These are phyloP conservation scores for Ostrea edulis DNA, from an alignment of 1,140 invertebrate genomes.

Conservation along the genomic window DNA sequence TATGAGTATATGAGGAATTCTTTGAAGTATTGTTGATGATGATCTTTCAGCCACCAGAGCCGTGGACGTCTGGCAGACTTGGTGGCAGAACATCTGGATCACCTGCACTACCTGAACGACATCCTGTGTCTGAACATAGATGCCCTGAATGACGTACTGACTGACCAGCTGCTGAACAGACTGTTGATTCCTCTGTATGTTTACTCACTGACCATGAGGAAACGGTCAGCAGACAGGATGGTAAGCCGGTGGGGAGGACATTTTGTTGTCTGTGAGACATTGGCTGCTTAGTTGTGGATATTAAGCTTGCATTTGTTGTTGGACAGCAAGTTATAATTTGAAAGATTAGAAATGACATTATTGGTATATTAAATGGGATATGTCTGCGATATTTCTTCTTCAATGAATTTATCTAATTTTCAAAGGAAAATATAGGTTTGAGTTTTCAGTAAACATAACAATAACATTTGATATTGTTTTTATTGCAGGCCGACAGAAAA, in stretches of 20 bases:
- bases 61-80: constrained; percentile 92
- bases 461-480: neutral
- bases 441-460: neutral
- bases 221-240: constrained; percentile 66
- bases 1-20: no score
- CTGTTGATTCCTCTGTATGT: constrained; percentile 96
- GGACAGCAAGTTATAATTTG: no score
- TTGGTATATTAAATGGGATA: no score
- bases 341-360: no score
- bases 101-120: constrained; percentile 98
- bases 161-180: constrained; percentile 95
- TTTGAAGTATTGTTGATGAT: neutral
- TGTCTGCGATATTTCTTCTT: no score
- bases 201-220: constrained; percentile 86
- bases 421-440: no score
- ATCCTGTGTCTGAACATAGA: constrained; percentile 95
- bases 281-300: no score
- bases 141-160: constrained; percentile 96
- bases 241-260: constrained; percentile 50
- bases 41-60: constrained; percentile 89
- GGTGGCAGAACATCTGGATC: constrained; percentile 98
- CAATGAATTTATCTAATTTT: no score
- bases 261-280: no score
- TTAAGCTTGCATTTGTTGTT: no score
- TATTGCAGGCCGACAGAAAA: constrained; percentile 81